Evolutionary conservation across 2,888 invertebrate genomes (phyloP).

Genomic region (Busseola fusca): DNA sequence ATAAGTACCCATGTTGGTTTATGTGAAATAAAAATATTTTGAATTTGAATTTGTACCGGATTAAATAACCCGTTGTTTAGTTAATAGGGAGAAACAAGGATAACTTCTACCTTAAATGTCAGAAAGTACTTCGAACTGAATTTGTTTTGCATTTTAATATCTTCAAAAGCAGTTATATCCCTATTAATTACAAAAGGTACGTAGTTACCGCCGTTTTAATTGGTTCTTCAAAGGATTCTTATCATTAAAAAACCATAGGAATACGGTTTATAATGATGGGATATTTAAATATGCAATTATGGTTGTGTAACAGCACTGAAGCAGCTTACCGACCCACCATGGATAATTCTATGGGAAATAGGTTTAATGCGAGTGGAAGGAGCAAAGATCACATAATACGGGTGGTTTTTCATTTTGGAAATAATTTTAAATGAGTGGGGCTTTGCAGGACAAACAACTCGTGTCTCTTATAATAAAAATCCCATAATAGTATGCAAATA

Average conservation of each 20-base stretch:
- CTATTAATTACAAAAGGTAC: constrained; percentile 13
- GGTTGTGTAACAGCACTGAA: constrained; percentile 26
- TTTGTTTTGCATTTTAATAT: constrained; percentile 26
- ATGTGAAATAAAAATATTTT: too few species aligned
- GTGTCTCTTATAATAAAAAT: not conserved
- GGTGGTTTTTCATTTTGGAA: constrained; percentile 12
- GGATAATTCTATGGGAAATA: constrained; percentile 46
- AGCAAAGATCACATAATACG: constrained; percentile 34
- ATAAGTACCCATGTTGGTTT: too few species aligned
- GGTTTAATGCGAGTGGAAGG: constrained; percentile 29
- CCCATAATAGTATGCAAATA: not conserved
- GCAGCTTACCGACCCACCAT: constrained; percentile 26
- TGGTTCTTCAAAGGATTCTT: constrained; percentile 19
- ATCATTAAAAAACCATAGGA: constrained; percentile 37
- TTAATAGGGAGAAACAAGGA: constrained; percentile 1
- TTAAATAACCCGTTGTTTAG: constrained; percentile 9
- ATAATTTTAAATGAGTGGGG: constrained; percentile 14
- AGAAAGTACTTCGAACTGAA: constrained; percentile 4
- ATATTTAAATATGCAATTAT: constrained; percentile 41
- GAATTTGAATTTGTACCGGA: too few species aligned
- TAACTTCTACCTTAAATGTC: not conserved
- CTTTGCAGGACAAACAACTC: not conserved
- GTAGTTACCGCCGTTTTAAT: not conserved
- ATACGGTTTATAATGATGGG: constrained; percentile 12
- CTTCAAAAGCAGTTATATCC: constrained; percentile 9